Conservation (phyloP, 92 coral and sea anemone genomes). For the Umimayanthus chanpuru region DNA sequence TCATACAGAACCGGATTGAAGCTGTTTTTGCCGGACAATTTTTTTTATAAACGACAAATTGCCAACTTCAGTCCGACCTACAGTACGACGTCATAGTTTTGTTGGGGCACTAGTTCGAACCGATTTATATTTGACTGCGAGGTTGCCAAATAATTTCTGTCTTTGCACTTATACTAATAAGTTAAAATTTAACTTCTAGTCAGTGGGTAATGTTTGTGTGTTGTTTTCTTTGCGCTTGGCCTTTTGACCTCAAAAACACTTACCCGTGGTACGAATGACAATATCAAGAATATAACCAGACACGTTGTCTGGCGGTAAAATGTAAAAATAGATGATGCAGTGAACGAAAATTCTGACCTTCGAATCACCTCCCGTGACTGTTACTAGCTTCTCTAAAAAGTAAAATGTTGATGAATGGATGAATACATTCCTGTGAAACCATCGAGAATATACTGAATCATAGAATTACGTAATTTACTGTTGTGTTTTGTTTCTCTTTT, state of each 20-base stretch:
- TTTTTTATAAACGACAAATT: no score
- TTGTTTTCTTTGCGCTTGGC: neutral
- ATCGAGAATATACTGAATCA: neutral
- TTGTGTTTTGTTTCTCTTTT: neutral
- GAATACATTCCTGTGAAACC: neutral
- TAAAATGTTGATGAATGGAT: no score
- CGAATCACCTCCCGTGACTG: neutral
- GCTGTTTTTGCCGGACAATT: no score
- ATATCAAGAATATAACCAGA: neutral
- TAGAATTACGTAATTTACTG: no score
- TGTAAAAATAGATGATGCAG: neutral
- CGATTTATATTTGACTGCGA: no score
- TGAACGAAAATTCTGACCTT: neutral
- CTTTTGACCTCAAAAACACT: neutral
- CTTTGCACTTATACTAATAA: neutral
- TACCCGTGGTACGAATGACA: neutral
- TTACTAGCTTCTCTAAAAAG: neutral
- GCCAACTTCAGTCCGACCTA: no score
- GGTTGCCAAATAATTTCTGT: no score
- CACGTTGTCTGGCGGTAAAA: neutral
- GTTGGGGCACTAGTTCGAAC: no score
- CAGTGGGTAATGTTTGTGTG: neutral
- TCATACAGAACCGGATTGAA: no score
- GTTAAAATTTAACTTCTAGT: neutral
- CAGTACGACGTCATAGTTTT: no score